phyloP scores from a whole-genome alignment of 2,888 invertebrate species.

The Meta bourneti region DNA sequence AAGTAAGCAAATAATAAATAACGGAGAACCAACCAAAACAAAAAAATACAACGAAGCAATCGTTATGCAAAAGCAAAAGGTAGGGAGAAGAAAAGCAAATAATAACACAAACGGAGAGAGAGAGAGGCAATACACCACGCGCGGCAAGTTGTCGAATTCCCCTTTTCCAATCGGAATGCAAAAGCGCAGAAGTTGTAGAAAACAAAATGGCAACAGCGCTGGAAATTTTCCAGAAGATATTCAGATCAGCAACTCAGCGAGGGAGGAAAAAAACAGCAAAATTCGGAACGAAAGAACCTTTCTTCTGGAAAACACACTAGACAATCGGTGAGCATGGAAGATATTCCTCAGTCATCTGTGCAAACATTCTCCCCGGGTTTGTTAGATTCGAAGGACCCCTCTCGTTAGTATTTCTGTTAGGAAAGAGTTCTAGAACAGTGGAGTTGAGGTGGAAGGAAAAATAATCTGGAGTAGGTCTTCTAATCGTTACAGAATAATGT shows the following conservation, averaged over 20 bases:
- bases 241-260: background rate
- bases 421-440: slow-evolving; percentile 8
- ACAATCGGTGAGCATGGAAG: background rate
- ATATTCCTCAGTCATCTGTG: background rate
- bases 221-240: background rate
- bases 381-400: slow-evolving; percentile 35
- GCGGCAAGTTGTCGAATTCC: background rate
- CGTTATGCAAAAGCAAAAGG: slow-evolving; percentile 26
- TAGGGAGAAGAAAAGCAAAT: background rate
- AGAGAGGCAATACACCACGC: background rate
- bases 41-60: background rate
- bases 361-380: background rate
- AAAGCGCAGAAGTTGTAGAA: slow-evolving; percentile 1
- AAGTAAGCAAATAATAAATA: background rate
- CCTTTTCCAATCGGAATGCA: slow-evolving; percentile 12
- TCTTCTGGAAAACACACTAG: slow-evolving; percentile 9
- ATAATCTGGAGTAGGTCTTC: background rate
- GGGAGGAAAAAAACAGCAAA: background rate
- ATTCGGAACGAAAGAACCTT: background rate
- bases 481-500: slow-evolving; percentile 54
- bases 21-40: background rate
- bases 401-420: background rate
- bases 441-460: background rate
- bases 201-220: background rate
- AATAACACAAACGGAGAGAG: background rate